Percentiles rank a stretch among this genome's conserved stretches.
These are phyloP conservation scores for Drosophila pegasa DNA, from an alignment of 2,888 invertebrate genomes.

Conservation along the genomic window DNA sequence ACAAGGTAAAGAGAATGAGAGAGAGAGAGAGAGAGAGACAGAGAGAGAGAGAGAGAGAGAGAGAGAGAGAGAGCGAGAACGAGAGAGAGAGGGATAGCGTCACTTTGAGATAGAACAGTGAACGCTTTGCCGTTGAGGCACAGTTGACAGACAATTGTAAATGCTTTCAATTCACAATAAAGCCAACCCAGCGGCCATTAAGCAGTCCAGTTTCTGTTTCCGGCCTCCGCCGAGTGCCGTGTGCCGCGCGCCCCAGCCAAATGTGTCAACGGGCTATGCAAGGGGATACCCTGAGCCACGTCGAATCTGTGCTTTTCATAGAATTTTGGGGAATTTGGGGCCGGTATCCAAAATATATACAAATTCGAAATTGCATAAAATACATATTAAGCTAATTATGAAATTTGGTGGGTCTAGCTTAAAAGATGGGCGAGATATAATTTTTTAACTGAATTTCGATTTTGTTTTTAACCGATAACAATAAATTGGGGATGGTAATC, in stretches of 20 bases:
- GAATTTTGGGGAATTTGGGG: too few relatives aligned
- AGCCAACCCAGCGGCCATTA: constrained; percentile 20
- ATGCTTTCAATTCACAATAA: constrained; percentile 53
- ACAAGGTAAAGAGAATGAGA: constrained; percentile 6
- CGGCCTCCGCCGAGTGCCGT: constrained; percentile 7
- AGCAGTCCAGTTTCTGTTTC: constrained; percentile 21
- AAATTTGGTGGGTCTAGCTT: too few relatives aligned
- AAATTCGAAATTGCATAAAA: too few relatives aligned
- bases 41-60: not conserved
- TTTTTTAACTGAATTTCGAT: too few relatives aligned
- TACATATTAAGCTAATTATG: too few relatives aligned
- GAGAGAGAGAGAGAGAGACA: not conserved
- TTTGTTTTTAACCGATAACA: too few relatives aligned
- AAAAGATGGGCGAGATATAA: too few relatives aligned
- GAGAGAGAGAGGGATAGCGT: not conserved
- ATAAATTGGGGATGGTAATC: too few relatives aligned
- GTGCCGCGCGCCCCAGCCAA: not conserved
- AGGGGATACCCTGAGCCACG: too few relatives aligned
- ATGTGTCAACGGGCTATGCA: constrained; percentile 2
- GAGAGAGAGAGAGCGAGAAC: not conserved
- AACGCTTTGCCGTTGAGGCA: constrained; percentile 9
- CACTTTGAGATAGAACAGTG: constrained; percentile 2
- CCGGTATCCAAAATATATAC: too few relatives aligned
- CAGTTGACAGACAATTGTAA: constrained; percentile 48
- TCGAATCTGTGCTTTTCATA: too few relatives aligned